Base-by-base conservation (phyloP, 2,797 vertebrate species). In the Sebastes hopkinsi region DNA sequence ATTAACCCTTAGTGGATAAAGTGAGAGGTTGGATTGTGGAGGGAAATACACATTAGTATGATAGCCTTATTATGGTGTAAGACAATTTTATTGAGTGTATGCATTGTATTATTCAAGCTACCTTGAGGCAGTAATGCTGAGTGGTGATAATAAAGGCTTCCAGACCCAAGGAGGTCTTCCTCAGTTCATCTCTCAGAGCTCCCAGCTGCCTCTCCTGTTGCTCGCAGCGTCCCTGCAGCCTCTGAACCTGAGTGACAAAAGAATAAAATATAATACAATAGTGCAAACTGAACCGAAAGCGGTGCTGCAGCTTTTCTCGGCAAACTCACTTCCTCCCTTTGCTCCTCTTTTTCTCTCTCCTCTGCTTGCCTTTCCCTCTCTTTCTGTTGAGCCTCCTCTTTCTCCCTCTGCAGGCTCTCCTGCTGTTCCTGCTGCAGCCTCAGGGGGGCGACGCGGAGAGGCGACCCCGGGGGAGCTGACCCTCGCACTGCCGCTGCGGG, bases 91-190 rank as follows among this genome's bases (percentile, higher is more conserved):
- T 30, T 67, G 36, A 66, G 3, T 66, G 22, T 10, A 42, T 69
- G 23, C 32, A 66, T 38, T 73, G 23, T 67, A 5, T 67, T 20
- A 52, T 67, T 70, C 10, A 22, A 70, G 59, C 16, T 52, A 94
- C 93, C 94, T 95, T 94, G 66, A 94, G 88, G 80, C 96, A 97
- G 92, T 97, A 99, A 90, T 98, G 95, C 92, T 98, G 97, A 9
- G 97, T 97, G 88, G 97, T 96, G 90, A 99, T 89, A 5, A 96
- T 97, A 56, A 99, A 97, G 5, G 96, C 97, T 27, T 98, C 96
- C 81, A 99, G 96, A 79, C 97, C 96, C 23, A 96, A 88, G 46
- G 94, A 90, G 16, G 95, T 95, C 80, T 92, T 97, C 81, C 88
- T 96, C 83, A 99, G 94, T 60, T 99, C 96, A 6, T 95, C 94